phyloP scores from a whole-genome alignment of 2,113 vertebrate species.

The Pseudonaja textilis region DNA sequence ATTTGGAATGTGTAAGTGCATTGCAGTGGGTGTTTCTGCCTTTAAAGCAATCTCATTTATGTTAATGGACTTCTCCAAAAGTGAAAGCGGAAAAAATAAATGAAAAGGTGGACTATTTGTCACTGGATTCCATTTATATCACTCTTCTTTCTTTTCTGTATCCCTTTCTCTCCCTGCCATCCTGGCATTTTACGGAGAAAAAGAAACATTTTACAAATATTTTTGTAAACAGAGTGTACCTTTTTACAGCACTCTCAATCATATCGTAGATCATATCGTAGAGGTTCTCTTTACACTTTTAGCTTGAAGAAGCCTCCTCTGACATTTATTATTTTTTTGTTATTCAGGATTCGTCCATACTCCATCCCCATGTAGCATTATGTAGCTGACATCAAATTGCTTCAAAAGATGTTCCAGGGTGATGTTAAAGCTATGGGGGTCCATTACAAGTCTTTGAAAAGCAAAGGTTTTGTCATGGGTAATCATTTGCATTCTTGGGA shows the following conservation, averaged over 20 bases:
- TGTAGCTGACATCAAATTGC: rapidly evolving
- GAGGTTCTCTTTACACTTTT: neutral
- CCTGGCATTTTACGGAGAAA: neutral
- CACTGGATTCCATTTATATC: neutral
- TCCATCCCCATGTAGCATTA: neutral
- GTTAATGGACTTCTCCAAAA: neutral
- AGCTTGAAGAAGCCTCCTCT: neutral
- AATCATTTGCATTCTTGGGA: neutral
- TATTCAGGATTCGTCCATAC: neutral
- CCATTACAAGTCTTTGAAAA: neutral
- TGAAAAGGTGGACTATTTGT: neutral
- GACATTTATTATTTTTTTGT: neutral
- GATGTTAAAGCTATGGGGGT: rapidly evolving
- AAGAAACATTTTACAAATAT: neutral
- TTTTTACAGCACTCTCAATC: neutral
- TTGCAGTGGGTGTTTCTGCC: neutral
- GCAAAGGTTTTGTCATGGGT: neutral
- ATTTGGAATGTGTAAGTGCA: neutral
- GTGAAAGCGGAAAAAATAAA: neutral
- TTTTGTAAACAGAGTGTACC: neutral
- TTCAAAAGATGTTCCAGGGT: neutral
- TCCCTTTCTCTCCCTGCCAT: neutral
- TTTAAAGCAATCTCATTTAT: neutral
- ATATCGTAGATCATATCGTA: neutral
- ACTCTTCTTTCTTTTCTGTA: neutral